Base-by-base conservation (phyloP, 2,113 vertebrate genomes). In the Pungitius pungitius region DNA sequence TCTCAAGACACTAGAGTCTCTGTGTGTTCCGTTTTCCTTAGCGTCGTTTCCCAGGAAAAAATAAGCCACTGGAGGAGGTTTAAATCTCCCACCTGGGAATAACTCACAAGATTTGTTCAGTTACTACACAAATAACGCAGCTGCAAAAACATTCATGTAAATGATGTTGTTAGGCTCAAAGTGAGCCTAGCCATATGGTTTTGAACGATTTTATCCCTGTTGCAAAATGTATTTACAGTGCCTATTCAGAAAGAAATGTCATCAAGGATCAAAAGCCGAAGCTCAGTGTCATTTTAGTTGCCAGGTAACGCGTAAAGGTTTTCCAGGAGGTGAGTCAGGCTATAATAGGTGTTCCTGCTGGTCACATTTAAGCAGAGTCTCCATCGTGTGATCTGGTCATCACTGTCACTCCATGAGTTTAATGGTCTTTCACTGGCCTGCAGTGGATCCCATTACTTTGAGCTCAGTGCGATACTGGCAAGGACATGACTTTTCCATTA, bases 1-100 rank as follows among this genome's bases (percentile, higher is more conserved):
- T 80, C 72, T 80, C 67, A 69, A 82, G 76, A 90, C 88, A 91
- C 81, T 80, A 58, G 72, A 73, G 51, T 69, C 78, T 83, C 84
- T 90, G 80, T 90, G 74, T 58, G 72, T 73, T 75, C 15, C 8
- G 22, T 55, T 81, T 58, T 18, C 49, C 66, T 78, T 42, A 30
- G 42, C 15, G 55, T 66, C 18, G n/a, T 84, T 77, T 86, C 69
- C 81, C 77, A 61, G 69, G 45, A 73, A 87, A n/a, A 90, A 90
- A 83, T 81, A 78, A 85, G 68, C 81, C 76, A 75, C 74, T n/a
- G 49, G 79, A 75, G 64, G 72, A 66, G 20, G 49, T 61, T 74
- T 80, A 47, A 37, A 61, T 83, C 24, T 64, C 57, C 77, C 81
- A 77, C 65, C 54, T 76, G 82, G 77, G 83, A 85, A 79, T 82